Evolutionary conservation across 2,113 vertebrate species (phyloP).

Genomic region (Anser brachyrhynchus): DNA sequence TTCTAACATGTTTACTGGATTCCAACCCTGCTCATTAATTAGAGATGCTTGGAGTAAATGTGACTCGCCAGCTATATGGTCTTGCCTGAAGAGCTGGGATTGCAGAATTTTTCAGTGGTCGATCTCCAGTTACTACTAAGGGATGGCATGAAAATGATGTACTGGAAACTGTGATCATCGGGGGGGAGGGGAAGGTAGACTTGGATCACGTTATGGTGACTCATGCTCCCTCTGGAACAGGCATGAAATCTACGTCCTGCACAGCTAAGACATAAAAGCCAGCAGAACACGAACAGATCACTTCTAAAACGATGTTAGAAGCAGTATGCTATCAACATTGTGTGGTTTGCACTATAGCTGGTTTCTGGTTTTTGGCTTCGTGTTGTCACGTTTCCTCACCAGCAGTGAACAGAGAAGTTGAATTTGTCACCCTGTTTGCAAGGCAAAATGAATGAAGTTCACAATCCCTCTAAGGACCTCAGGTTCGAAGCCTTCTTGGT

Average conservation of each 20-base stretch:
- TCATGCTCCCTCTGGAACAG: background rate
- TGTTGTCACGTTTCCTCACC: background rate
- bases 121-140: background rate
- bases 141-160: background rate
- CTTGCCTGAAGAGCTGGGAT: background rate
- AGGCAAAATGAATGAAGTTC: background rate
- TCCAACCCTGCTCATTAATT: background rate
- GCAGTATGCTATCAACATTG: background rate
- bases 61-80: background rate
- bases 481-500: background rate
- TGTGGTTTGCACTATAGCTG: background rate
- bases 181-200: background rate
- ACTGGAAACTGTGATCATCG: background rate
- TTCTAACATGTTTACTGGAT: background rate
- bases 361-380: background rate
- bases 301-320: background rate
- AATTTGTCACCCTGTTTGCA: background rate
- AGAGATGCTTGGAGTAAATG: background rate
- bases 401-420: rapidly evolving
- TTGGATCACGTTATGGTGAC: background rate
- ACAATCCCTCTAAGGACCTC: background rate
- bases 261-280: background rate
- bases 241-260: background rate
- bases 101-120: background rate
- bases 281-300: background rate